Percentiles rank a stretch among this genome's conserved stretches.
phyloP scores from a whole-genome alignment of 2,888 invertebrate genomes.

The Glyphotaelius pellucidus region DNA sequence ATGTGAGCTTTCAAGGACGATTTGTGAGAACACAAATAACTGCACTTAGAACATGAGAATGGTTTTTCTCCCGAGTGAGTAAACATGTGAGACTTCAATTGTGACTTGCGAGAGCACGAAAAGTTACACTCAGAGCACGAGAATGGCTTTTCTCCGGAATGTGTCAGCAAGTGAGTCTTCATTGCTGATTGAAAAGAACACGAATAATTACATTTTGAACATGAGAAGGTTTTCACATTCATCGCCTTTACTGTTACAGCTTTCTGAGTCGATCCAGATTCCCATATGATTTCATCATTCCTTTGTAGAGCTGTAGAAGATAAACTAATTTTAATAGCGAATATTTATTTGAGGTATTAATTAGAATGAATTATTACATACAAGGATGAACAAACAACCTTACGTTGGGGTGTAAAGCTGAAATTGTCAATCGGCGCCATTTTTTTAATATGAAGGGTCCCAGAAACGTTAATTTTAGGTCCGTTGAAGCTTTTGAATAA shows the following conservation, averaged over 20 bases:
- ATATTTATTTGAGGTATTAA: too few relatives aligned
- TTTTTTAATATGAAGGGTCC: too few relatives aligned
- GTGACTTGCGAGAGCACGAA: not conserved
- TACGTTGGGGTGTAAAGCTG: not conserved
- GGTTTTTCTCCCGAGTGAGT: not conserved
- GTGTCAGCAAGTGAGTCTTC: not conserved
- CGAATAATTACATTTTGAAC: not conserved
- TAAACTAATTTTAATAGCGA: not conserved
- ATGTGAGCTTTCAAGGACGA: not conserved
- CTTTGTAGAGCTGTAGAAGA: not conserved
- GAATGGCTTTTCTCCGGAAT: slow-evolving; percentile 2
- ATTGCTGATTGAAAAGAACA: not conserved
- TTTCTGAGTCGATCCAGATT: not conserved
- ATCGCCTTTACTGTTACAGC: not conserved
- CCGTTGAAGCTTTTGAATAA: too few relatives aligned
- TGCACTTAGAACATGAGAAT: not conserved
- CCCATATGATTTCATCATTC: not conserved
- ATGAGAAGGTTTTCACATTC: not conserved
- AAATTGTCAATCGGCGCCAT: not conserved
- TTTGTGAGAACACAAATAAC: not conserved
- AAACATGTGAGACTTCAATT: not conserved
- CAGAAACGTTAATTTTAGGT: too few relatives aligned
- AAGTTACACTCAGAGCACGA: not conserved
- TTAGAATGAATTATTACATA: not conserved
- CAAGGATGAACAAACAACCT: not conserved